Evolutionary conservation across 2,888 invertebrate species (phyloP), one percentile per base, ranked within the genome.

Genomic region (Nemapogon koenigi): DNA sequence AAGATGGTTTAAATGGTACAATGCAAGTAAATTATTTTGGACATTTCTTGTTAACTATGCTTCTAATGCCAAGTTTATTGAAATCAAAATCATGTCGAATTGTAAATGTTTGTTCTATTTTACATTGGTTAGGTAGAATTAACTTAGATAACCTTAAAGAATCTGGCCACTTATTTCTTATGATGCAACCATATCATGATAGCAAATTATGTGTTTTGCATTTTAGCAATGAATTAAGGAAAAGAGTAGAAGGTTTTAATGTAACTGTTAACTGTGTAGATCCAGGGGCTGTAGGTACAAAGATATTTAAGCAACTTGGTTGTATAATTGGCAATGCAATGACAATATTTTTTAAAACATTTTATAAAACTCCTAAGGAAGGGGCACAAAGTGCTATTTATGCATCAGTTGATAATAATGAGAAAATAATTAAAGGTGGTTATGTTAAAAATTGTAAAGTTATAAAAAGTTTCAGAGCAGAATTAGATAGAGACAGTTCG

Each of bases 21-120:
- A 92, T 95, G 89, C 94, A 91, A 35, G 92, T 94, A 2, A 97
- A 97, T 63, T 91, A 96, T 54, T 93, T 90, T 60, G 97, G 97
- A 0, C 91, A 94, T 8, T 97, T 96, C 61, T 78, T 97, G 19
- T 73, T 97, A 35, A 96, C 96, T 0, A 88, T 94, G 59, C 82
- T 97, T 19, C 81, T 97, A 25, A 84, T 93, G 48, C 91, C 91
- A 68, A 69, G 92, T 43, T 56, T 93, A 45, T 89, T 85, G 58
- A 84, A 82, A 53, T 83, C 85, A 7, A 82, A 83, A n/a, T 87
- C 90, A 4, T 84, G 88, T 41, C 83, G 93, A 42, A 84, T 94
- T 1, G 83, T 93, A 0, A 84, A 90, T 16, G 91, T 91, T 0
- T 88, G 91, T 1, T 92, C 92, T 0, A 81, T 86, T 46, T 54